Base-by-base conservation (phyloP, 2,113 vertebrate genomes). In the Agapornis roseicollis region DNA sequence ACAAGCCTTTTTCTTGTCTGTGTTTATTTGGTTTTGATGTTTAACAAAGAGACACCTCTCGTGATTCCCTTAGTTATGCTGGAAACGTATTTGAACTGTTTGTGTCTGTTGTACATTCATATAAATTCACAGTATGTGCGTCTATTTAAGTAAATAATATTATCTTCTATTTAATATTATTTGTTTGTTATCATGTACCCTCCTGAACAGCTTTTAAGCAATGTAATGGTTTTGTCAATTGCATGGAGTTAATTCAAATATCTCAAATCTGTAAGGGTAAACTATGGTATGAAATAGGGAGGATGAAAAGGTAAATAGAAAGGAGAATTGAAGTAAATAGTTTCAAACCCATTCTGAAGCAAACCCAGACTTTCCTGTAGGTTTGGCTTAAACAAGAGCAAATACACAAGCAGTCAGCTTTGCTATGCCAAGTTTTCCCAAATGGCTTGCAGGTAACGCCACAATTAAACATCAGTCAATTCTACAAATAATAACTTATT, bases 401-500 rank as follows among this genome's bases (percentile, higher is more conserved):
- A 53, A 37, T 55, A 74, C 13, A 61, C 49, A 80, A 85, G 46
- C 47, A 79, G 18, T 65, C 56, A 73, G 52, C 23, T 71, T 93
- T 90, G 71, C 46, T 41, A 39, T 63, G 47, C 56, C 22, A 53
- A 16, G 9, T 11, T 88, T 93, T 94, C 56, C 64, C 83, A 64
- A 61, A 83, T 13, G 53, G 18, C 23, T 91, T 94, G 83, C 47
- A 91, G 77, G 41, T 90, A 90, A 70, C 47, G 23, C 50, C 60
- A 61, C 84, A 80, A 83, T 73, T 95, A 85, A 93, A 78, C 35
- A 88, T 68, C 70, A 71, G 53, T 91, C 87, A 88, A 27, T 83
- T 79, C 74, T 85, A 76, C 84, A 88, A 93, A 90, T 63, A 94
- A 58, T 79, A 72, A 69, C 49, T 50, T 80, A 69, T 19, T 42